These are phyloP conservation scores for Perca schrenkii DNA, from an alignment of 2,113 vertebrate genomes.

Conservation along the genomic window DNA sequence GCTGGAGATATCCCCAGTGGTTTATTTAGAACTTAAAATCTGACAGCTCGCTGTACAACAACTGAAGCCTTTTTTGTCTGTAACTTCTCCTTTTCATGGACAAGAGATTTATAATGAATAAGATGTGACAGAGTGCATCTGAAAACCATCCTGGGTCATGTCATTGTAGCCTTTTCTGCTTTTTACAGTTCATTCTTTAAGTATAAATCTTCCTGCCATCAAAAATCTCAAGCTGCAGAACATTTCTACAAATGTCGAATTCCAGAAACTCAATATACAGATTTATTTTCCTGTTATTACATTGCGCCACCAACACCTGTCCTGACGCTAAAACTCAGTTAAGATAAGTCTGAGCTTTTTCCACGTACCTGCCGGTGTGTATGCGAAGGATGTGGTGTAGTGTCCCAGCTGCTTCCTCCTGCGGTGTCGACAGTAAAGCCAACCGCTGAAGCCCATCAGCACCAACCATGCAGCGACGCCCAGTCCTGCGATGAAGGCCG, in stretches of 20 bases:
- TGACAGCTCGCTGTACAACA: conserved; percentile 14
- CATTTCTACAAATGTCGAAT: background rate
- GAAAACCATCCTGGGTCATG: background rate
- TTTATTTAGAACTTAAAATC: conserved; percentile 38
- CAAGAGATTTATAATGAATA: conserved; percentile 4
- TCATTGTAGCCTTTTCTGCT: conserved; percentile 1
- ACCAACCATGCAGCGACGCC: conserved; percentile 91
- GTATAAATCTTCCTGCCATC: background rate
- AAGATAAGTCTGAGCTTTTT: background rate
- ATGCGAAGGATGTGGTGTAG: conserved; percentile 95
- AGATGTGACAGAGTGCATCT: conserved; percentile 19
- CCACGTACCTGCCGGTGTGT: conserved; percentile 89
- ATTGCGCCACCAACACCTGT: background rate
- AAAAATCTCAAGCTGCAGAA: background rate
- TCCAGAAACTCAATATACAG: background rate
- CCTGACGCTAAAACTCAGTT: background rate
- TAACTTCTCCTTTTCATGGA: background rate
- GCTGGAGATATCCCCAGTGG: conserved; percentile 22
- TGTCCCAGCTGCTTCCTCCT: conserved; percentile 95
- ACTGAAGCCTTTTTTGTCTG: background rate
- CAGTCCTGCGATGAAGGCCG: conserved; percentile 92
- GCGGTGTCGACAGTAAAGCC: conserved; percentile 91
- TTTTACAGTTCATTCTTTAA: conserved; percentile 1
- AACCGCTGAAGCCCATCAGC: conserved; percentile 89
- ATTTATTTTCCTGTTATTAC: conserved; percentile 2